A percentile compares a stretch with the other conserved stretches of the same genome.
Evolutionary conservation across 2,797 vertebrate genomes (phyloP).

Genomic region (Gadopsis marmoratus): DNA sequence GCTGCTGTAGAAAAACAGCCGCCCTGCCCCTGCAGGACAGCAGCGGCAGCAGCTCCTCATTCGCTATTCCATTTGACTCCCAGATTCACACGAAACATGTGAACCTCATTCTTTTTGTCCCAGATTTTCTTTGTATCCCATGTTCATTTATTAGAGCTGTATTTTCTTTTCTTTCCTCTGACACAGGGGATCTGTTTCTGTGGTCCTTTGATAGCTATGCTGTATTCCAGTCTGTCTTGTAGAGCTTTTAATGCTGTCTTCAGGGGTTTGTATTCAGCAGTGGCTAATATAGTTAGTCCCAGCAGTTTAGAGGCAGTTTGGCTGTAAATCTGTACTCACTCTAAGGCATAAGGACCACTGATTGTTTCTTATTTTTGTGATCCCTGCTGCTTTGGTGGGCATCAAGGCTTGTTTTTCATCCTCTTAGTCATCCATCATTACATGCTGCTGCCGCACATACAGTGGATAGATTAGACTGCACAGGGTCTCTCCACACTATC

Average conservation of each 20-base stretch:
- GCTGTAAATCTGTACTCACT: conserved; percentile 52
- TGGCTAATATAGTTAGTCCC: conserved; percentile 70
- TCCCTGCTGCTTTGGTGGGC: conserved; percentile 66
- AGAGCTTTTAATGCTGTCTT: conserved; percentile 78
- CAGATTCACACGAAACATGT: conserved; percentile 76
- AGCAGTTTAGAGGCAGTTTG: conserved; percentile 62
- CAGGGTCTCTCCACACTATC: conserved; percentile 50
- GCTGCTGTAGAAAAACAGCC: conserved; percentile 80
- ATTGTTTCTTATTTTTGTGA: conserved; percentile 58
- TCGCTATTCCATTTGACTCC: conserved; percentile 90
- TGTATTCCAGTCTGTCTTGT: conserved; percentile 70
- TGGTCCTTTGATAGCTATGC: conserved; percentile 75
- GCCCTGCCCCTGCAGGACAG: conserved; percentile 80
- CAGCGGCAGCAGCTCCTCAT: conserved; percentile 80
- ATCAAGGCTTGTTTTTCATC: conserved; percentile 62
- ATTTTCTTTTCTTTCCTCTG: conserved; percentile 68
- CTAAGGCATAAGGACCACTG: conserved; percentile 29
- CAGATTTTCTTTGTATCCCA: conserved; percentile 80
- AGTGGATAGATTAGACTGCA: conserved; percentile 47
- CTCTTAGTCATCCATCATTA: conserved; percentile 55
- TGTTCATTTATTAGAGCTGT: conserved; percentile 87
- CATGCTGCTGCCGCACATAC: conserved; percentile 42
- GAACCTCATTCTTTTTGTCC: conserved; percentile 79
- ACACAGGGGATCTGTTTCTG: conserved; percentile 73
- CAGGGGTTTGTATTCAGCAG: conserved; percentile 64